Evolutionary conservation across 2,797 vertebrate species (phyloP).

Genomic region (Spinus pinus): DNA sequence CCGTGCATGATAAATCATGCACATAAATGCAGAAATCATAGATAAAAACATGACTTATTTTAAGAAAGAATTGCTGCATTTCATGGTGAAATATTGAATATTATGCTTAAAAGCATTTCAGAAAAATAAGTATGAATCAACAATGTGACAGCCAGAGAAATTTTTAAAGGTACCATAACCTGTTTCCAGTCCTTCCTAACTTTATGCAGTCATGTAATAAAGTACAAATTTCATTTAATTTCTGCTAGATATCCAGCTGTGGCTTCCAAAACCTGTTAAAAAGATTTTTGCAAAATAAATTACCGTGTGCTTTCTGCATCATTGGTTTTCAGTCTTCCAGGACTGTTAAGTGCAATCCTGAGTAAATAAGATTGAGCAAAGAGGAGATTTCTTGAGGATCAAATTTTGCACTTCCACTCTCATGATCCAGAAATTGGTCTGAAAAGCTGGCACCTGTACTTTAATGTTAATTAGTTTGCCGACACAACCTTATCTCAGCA

Average conservation of each 20-base stretch:
- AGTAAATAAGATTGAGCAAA: neutral
- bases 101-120: neutral
- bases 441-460: neutral
- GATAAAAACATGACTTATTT: neutral
- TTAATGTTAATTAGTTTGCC: neutral
- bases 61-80: neutral
- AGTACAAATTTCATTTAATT: neutral
- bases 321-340: slow-evolving; percentile 79
- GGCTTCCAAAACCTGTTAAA: neutral
- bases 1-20: neutral
- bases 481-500: neutral
- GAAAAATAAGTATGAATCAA: neutral
- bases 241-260: neutral
- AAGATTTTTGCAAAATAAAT: slow-evolving; percentile 66
- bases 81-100: neutral
- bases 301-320: slow-evolving; percentile 79
- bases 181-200: neutral
- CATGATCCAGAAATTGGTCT: neutral
- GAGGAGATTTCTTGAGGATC: neutral
- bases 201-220: neutral
- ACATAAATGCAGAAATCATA: neutral
- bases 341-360: slow-evolving; percentile 69
- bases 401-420: neutral
- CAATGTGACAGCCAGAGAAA: neutral
- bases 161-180: neutral